Percentiles rank a stretch among this genome's conserved stretches.
Conservation (phyloP, 1,140 invertebrate species). For the Platorchestia sp. region DNA sequence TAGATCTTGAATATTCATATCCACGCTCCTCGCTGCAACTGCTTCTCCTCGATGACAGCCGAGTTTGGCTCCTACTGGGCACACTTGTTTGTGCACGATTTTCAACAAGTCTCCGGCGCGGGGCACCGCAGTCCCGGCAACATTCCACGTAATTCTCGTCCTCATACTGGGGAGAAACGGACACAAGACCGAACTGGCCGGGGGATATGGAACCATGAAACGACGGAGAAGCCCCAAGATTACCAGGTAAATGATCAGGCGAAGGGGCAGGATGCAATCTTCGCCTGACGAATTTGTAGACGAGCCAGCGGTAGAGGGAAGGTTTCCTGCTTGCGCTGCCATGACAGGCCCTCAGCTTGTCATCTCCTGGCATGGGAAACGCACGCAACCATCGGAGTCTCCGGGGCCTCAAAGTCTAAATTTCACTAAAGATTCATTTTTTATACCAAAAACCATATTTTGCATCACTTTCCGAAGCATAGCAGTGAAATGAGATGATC, state of each 20-base stretch:
- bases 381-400: constrained; percentile 43
- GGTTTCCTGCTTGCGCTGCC: constrained; percentile 11
- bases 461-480: neutral
- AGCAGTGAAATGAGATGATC: neutral
- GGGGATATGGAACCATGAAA: neutral
- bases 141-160: neutral
- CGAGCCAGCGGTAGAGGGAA: constrained; percentile 56
- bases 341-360: constrained; percentile 29
- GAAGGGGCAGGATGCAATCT: constrained; percentile 30
- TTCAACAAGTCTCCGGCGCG: neutral
- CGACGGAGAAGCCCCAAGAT: constrained; percentile 2
- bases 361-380: constrained; percentile 49
- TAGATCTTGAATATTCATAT: neutral
- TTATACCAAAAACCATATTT: neutral
- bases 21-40: neutral
- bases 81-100: neutral
- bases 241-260: constrained; percentile 9
- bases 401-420: neutral
- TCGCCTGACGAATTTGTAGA: constrained; percentile 46
- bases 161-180: neutral
- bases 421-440: too few relatives aligned
- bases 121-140: constrained; percentile 30
- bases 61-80: neutral
- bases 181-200: neutral
- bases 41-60: neutral